Base-by-base conservation (phyloP, 2,113 vertebrate genomes). In the Syrrhaptes paradoxus region DNA sequence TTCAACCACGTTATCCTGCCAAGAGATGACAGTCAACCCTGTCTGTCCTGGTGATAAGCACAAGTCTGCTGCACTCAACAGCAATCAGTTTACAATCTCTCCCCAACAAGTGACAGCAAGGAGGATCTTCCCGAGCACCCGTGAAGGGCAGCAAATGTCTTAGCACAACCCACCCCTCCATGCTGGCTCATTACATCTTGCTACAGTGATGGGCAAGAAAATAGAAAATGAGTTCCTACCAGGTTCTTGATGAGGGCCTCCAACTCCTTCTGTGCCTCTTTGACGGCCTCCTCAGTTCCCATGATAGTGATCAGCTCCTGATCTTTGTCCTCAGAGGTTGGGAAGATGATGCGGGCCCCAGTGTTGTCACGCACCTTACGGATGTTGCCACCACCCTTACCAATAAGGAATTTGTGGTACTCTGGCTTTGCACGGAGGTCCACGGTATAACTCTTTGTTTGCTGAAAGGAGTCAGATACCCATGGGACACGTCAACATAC, bases 391-490 rank as follows among this genome's bases (percentile, higher is more conserved):
- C 99, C 99, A 10, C 99, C 99, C 91, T 99, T 99, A 38, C 99
- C 99, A 5, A 99, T 99, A 55, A 99, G 98, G 98, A 99, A 99
- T 92, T 99, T 99, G 98, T 99, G 99, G 96, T 99, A 99, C 77
- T 99, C 99, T 4, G 99, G 99, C 95, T 99, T 99, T 63, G 99
- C 99, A 22, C 98, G 98, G 85, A 99, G 98, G 97, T 99, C 99
- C 4, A 98, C 99, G 0, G 99, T 99, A 92, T 99, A 99, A 91
- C 99, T 99, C 97, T 99, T 99, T 7, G 98, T 99, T 99, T 99
- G 99, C 99, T 99, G 96, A 45, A 93, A 72, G 65, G 36, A 85
- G 75, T 13, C 63, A 93, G 11, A 92, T 29, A 79, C 9, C 28
- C 89, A 45, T 2, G 24, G 34, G 81, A 59, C 20, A 32, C 3